phyloP scores from a whole-genome alignment of 1,140 invertebrate genomes.

The Lithobius niger region DNA sequence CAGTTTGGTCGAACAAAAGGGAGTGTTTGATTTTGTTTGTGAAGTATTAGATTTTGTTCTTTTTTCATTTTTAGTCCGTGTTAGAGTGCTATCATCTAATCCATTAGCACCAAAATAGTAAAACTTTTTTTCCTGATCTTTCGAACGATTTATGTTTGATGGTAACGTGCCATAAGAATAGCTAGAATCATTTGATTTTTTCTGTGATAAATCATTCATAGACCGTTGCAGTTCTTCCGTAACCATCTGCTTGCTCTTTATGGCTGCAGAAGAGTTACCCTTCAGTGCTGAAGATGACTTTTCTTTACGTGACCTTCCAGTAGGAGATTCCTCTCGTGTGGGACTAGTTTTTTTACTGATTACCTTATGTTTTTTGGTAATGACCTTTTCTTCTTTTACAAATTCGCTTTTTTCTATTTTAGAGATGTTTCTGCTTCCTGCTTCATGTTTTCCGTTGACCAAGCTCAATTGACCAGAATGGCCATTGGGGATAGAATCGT shows the following conservation, averaged over 20 bases:
- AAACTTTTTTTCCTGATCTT: constrained; percentile 1
- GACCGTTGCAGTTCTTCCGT: too few relatives aligned
- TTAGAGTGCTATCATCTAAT: neutral
- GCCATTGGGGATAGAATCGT: neutral
- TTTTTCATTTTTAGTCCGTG: neutral
- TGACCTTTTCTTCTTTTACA: constrained; percentile 1
- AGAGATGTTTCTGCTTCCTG: neutral
- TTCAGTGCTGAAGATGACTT: too few relatives aligned
- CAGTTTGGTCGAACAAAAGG: neutral
- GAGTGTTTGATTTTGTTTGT: too few relatives aligned
- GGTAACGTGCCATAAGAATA: too few relatives aligned
- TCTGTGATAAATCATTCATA: too few relatives aligned
- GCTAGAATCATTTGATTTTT: too few relatives aligned
- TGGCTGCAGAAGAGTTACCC: too few relatives aligned
- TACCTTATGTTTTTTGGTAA: neutral
- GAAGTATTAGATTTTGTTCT: too few relatives aligned
- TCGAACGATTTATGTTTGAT: too few relatives aligned
- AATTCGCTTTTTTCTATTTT: neutral
- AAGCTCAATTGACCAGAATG: neutral
- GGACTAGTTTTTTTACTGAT: neutral
- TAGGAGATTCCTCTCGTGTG: neutral
- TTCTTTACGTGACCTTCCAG: neutral
- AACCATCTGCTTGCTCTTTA: neutral
- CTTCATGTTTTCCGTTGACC: neutral
- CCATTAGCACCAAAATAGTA: constrained; percentile 5